These are phyloP conservation scores for Crenuchus spilurus DNA, from an alignment of 2,797 vertebrate genomes.

Conservation along the genomic window DNA sequence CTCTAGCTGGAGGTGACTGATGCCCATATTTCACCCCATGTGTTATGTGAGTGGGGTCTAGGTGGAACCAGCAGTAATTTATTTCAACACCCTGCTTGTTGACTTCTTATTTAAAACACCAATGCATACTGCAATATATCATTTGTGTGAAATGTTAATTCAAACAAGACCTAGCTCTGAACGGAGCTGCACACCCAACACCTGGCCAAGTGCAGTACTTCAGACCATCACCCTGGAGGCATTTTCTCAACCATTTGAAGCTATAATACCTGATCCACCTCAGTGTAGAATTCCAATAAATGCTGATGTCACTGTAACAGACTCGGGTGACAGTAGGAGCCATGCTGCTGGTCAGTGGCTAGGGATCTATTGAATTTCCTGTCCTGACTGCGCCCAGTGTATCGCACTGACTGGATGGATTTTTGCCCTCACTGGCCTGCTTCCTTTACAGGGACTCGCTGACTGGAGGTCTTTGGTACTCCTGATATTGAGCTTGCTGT, in stretches of 20 bases:
- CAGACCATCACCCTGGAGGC: slow-evolving; percentile 5
- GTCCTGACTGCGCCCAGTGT: slow-evolving; percentile 40
- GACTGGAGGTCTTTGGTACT: slow-evolving; percentile 30
- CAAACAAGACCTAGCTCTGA: neutral
- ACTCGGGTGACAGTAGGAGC: slow-evolving; percentile 38
- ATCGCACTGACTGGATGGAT: slow-evolving; percentile 50
- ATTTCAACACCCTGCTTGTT: neutral
- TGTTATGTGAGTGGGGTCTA: neutral
- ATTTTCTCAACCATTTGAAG: slow-evolving; percentile 20
- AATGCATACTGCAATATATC: neutral
- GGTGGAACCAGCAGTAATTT: slow-evolving; percentile 3
- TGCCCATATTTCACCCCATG: neutral
- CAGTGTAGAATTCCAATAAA: slow-evolving; percentile 38
- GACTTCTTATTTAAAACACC: neutral
- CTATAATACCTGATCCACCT: slow-evolving; percentile 28
- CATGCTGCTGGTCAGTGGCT: slow-evolving; percentile 37
- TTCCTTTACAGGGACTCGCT: slow-evolving; percentile 51
- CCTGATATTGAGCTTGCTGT: slow-evolving; percentile 51
- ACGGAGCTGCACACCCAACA: neutral
- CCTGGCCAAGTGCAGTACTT: neutral
- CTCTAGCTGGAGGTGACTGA: slow-evolving; percentile 16
- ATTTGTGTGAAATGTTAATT: neutral
- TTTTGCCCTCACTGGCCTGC: slow-evolving; percentile 42
- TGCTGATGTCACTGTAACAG: slow-evolving; percentile 48
- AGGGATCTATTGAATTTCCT: slow-evolving; percentile 52